Evolutionary conservation across 2,797 vertebrate species (phyloP), one percentile per base, ranked within the genome.

Genomic region (Salarias fasciatus): DNA sequence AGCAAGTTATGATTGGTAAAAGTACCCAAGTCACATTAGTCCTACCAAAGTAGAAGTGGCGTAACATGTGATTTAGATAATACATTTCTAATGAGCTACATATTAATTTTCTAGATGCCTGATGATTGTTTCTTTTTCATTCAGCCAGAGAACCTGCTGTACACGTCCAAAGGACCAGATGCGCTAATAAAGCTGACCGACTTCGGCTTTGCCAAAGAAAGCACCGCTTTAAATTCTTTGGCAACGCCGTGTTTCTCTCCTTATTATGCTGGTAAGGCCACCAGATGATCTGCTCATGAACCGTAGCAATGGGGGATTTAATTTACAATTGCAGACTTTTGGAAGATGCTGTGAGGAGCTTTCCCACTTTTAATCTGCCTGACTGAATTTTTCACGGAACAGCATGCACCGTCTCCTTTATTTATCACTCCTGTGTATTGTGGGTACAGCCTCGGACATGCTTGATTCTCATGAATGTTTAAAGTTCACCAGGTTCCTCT

Each of bases 131-230:
- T 18, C 5, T 41, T 5, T 55, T 9, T 78, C 46, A 63, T 73
- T 38, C 84, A 97, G 95, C 95, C 95, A 0, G 95, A 97, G 80
- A 96, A 97, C 73, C 92, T 97, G 60, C 69, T 97, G n/a, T 96
- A 95, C 82, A 95, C 95, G 15, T 94, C 95, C 54, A 95, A 94
- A 70, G 90, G 91, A 35, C 91, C 94, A 55, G 95, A 94, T 0
- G 90, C 95, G 12, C 85, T 95, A 47, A 86, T 97, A 43, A 97
- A 96, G 18, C 93, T 97, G 79, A 96, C 95, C 0, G 95, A 97
- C 79, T 97, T 97, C 45, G 95, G 95, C 72, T 97, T 97, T 64
- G 95, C 95, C 72, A 96, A 96, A 87, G 95, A 97, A 87, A 95
- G 95, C 59, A 95, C 94, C 65, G 92, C 93, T 2, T 93, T 93